These are phyloP conservation scores for Anthonomus grandis DNA, from an alignment of 1,140 invertebrate genomes.

Conservation along the genomic window DNA sequence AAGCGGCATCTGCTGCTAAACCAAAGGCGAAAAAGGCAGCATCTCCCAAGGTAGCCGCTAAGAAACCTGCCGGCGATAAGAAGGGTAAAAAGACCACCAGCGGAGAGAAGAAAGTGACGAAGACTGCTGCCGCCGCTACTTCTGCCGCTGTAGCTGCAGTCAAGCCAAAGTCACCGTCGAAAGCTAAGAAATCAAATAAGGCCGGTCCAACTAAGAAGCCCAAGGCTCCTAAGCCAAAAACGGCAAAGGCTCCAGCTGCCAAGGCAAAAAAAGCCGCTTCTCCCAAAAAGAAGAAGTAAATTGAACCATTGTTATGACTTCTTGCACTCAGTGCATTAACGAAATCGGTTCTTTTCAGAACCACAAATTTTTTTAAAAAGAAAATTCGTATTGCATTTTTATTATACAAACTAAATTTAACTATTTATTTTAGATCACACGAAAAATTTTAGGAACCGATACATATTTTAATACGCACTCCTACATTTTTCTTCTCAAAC, in stretches of 20 bases:
- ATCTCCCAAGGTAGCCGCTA: no score
- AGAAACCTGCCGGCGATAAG: no score
- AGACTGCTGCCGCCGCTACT: neutral
- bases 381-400: no score
- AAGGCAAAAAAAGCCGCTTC: constrained; percentile 24
- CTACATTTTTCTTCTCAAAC: neutral
- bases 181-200: constrained; percentile 27
- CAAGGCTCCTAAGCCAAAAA: constrained; percentile 30
- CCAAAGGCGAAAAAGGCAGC: no score
- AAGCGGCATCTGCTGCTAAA: no score
- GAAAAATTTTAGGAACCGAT: no score
- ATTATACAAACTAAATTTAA: neutral
- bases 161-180: constrained; percentile 32
- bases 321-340: constrained; percentile 43
- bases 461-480: no score
- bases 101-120: constrained; percentile 5
- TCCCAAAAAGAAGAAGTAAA: constrained; percentile 27
- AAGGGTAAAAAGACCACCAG: constrained; percentile 1
- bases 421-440: neutral
- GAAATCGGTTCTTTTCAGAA: no score
- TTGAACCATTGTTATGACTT: constrained; percentile 39
- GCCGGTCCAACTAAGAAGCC: constrained; percentile 30
- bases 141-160: constrained; percentile 15
- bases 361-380: constrained; percentile 30
- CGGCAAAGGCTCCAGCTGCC: constrained; percentile 13